Base-by-base conservation (phyloP, 2,888 invertebrate genomes). In the Drosophila basisetae region DNA sequence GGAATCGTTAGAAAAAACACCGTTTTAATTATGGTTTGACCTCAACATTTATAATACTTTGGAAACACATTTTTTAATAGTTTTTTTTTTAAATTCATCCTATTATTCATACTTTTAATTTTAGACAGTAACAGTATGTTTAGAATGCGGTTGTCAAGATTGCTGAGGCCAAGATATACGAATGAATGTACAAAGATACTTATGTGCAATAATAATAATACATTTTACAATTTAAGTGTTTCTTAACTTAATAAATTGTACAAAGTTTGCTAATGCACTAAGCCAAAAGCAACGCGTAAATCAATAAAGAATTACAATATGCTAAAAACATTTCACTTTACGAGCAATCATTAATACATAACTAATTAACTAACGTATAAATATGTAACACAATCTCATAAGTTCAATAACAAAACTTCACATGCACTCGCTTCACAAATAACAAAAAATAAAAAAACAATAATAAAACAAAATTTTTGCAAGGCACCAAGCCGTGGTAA, bases 401-500 rank as follows among this genome's bases (percentile, higher is more conserved):
- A 82, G 54, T 76, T 58, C 68, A 80, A 80, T 80, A 68, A 68
- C 64, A 84, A 65, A n/a, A 54, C 39, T 68, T 68, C 56, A 65
- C 58, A 74, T 43, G 62, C 64, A 65, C 43, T 37, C 30, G 28
- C 31, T 31, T 11, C 47, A 25, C 22, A 47, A 47, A 22, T 31
- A 30, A 30, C 35, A 53, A 49, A 47, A 37, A 49, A 5, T 2
- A n/a, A 41, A 7, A 30, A 22, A 84, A 81, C 33, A 16, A 54
- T 35, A 54, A 54, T 16, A 35, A 25, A 35, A 79, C 25, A 69
- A 82, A 56, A 79, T 79, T 74, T 85, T 81, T 80, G 81, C 78
- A 83, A 80, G 62, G 71, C 83, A 80, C 74, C 65, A 68, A 68
- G 56, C 71, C 55, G 68, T 66, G 63, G 16, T 60, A 63, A 59